Evolutionary conservation across 1,140 invertebrate species (phyloP), one percentile per base, ranked within the genome.

Genomic region (Myzus persicae): DNA sequence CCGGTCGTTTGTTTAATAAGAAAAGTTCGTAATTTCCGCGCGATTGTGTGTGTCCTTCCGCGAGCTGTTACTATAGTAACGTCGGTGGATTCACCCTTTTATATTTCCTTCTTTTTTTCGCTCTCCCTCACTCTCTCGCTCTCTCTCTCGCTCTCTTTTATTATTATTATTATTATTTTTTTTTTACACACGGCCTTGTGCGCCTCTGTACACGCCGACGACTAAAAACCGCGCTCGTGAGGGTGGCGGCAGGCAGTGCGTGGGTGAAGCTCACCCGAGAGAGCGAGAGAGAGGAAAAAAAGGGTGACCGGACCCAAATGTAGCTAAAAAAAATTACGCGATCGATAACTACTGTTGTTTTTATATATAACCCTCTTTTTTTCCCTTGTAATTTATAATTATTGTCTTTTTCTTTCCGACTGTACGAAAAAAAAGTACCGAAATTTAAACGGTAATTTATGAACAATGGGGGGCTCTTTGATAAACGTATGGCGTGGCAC

Each of bases 101-200:
- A 93, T 93, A 84, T 51, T 90, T 93, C 87, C 84, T 84, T 92
- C 92, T 92, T 91, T 85, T 44, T n/a, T 91, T 87, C 82, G 67
- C 38, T 87, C 59, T 38, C 9, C 51, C 26, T 91, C 85, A 42
- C 89, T 88, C 87, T 42, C 48, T 85, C 40, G 90, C 42, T 40
- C n/a, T 94, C 89, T 89, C 94, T 54, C 54, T 90, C 40, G 93
- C 93, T 94, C 94, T 94, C 94, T 94, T 89, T 87, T 76, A 87
- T 93, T 94, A 94, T 81, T 93, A 91, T 93, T 89, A 89, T 90
- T 59, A 90, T 89, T 76, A 93, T 93, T 91, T 85, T 94, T 93
- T 82, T 38, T 54, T 40, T 82, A 46, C 88, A 38, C 93, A 85
- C 94, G 24, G 46, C n/a, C 91, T 22, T 38, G 42, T 38, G 67